phyloP scores from a whole-genome alignment of 2,888 invertebrate genomes.

The Biston stratarius region DNA sequence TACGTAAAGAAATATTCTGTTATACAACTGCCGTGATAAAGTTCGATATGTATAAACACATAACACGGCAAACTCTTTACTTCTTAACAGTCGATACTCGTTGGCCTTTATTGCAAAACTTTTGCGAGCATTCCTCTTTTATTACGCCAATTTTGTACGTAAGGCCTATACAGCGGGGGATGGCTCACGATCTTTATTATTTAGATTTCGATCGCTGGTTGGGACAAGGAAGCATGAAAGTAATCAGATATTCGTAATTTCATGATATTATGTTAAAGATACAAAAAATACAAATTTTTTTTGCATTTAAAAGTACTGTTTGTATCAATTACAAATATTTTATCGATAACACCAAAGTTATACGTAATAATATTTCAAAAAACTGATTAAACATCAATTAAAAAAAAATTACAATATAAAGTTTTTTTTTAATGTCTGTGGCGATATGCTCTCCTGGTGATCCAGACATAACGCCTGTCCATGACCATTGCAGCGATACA shows the following conservation, averaged over 20 bases:
- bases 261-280: no score
- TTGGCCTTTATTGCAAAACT: conserved; percentile 85
- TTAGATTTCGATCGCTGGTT: conserved; percentile 78
- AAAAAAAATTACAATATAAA: no score
- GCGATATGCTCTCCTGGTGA: no score
- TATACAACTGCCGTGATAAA: conserved; percentile 46
- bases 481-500: no score
- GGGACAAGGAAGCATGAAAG: conserved; percentile 11
- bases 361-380: no score
- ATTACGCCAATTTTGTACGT: conserved; percentile 86
- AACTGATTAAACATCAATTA: no score
- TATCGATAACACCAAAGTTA: no score
- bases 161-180: conserved; percentile 78
- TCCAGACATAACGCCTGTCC: no score
- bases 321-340: no score
- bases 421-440: no score
- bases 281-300: no score
- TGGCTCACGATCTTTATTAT: conserved; percentile 80
- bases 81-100: conserved; percentile 86
- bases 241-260: neutral
- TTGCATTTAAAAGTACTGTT: no score
- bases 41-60: conserved; percentile 45
- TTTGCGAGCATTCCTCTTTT: conserved; percentile 85
- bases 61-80: conserved; percentile 75
- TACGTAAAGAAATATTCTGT: conserved; percentile 26